Conservation (phyloP, 2,888 invertebrate genomes). For the Cancer borealis region DNA sequence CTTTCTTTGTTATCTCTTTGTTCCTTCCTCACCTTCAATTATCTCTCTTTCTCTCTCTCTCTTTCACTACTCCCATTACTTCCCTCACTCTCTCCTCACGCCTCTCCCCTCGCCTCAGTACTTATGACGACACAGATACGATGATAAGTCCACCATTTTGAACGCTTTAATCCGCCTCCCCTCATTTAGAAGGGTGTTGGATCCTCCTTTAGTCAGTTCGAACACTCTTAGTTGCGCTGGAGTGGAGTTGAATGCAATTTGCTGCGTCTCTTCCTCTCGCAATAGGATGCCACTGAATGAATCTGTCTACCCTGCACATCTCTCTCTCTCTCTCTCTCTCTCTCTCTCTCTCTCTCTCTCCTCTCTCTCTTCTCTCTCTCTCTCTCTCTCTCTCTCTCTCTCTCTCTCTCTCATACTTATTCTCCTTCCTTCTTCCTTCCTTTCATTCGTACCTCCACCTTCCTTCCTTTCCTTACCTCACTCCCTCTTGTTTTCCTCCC, state of each 20-base stretch:
- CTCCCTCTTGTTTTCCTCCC: too few relatives aligned
- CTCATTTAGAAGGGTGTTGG: slow-evolving; percentile 10
- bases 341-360: slow-evolving; percentile 20
- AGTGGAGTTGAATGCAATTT: neutral
- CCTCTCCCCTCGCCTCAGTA: neutral
- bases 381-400: neutral
- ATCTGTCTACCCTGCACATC: neutral
- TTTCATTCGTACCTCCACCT: too few relatives aligned
- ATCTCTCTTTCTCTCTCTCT: slow-evolving; percentile 11
- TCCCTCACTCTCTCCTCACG: neutral
- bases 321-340: slow-evolving; percentile 20
- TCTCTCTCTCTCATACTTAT: too few relatives aligned
- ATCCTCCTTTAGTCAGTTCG: neutral
- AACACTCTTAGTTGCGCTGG: neutral
- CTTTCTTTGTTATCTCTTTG: neutral
- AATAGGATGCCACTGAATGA: neutral
- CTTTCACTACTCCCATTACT: neutral
- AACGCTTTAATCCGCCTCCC: neutral
- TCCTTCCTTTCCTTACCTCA: too few relatives aligned
- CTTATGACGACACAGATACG: neutral
- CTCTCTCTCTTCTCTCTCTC: slow-evolving; percentile 20
- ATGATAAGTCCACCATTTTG: neutral
- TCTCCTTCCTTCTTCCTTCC: too few relatives aligned
- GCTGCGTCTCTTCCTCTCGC: neutral
- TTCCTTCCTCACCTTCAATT: neutral